Base-by-base conservation (phyloP, 2,113 vertebrate species). In the Campylomormyrus tamandua region DNA sequence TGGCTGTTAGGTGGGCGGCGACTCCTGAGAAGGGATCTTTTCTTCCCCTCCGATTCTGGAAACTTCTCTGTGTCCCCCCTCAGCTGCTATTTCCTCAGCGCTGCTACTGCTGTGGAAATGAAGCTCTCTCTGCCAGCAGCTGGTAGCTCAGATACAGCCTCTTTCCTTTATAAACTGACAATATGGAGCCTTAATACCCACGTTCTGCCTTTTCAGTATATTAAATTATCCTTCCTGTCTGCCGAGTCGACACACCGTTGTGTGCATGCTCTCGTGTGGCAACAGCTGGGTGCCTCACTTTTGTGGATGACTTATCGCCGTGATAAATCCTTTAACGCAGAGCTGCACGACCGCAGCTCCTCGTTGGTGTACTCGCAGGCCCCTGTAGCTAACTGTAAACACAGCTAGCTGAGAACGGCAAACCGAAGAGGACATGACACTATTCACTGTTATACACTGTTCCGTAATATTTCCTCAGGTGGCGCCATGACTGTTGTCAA, bases 51-150 rank as follows among this genome's bases (percentile, higher is more conserved):
- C 4, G 1, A 39, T 80, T 88, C 58, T 66, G 39, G 56, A 66
- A 62, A 62, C 87, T 88, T 88, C 58, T 45, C 87, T n/a, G 87
- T 42, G 45, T 74, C 58, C 27, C 56, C n/a, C 53, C 87, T 87
- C 45, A 27, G 87, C 48, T 90, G 35, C 87, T 50, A 31, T 70
- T 70, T 80, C 74, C 74, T 80, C 74, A 1, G 35, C 1, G 17
- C 74, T 19, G 35, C 74, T 80, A 80, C 74, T 8, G 74, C 35
- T 1, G 35, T 42, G 74, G 35, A 80, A 80, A 80, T 27, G 35
- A 80, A 39, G 11, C 35, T 5, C 13, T 80, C 74, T 80, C 35
- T 39, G 74, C 74, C 74, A 80, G 74, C 74, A 13, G 74, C 74
- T 80, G 74, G 74, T 80, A 42, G 4, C 74, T 42, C 74, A 42